phyloP scores from a whole-genome alignment of 2,797 vertebrate genomes.

The Fundulus diaphanus region DNA sequence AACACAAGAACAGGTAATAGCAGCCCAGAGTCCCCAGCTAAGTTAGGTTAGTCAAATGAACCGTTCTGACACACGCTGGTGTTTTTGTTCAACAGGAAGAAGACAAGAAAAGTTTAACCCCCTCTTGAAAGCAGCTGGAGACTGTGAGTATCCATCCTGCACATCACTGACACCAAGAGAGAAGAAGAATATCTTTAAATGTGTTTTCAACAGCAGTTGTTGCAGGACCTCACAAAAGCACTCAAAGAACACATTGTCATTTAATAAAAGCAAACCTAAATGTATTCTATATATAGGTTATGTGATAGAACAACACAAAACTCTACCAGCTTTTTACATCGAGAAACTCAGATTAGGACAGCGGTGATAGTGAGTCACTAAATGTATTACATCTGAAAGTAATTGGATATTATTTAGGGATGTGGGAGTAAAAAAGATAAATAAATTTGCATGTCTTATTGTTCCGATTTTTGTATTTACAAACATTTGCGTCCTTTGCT shows the following conservation, averaged over 20 bases:
- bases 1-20: constrained; percentile 30
- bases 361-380: too few relatives aligned
- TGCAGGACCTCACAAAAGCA: neutral
- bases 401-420: too few relatives aligned
- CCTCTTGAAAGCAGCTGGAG: constrained; percentile 45
- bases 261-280: neutral
- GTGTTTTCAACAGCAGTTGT: neutral
- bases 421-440: too few relatives aligned
- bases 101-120: constrained; percentile 16
- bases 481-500: neutral
- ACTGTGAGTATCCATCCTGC: constrained; percentile 73
- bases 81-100: constrained; percentile 48
- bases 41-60: neutral
- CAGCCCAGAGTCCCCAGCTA: neutral
- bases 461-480: neutral
- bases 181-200: neutral
- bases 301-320: neutral
- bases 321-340: too few relatives aligned
- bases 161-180: neutral
- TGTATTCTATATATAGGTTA: neutral
- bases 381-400: too few relatives aligned
- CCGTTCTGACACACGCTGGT: neutral
- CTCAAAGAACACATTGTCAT: neutral
- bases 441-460: too few relatives aligned
- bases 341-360: too few relatives aligned